These are phyloP conservation scores for Athripsodes cinereus DNA, from an alignment of 2,888 invertebrate genomes.

Conservation along the genomic window DNA sequence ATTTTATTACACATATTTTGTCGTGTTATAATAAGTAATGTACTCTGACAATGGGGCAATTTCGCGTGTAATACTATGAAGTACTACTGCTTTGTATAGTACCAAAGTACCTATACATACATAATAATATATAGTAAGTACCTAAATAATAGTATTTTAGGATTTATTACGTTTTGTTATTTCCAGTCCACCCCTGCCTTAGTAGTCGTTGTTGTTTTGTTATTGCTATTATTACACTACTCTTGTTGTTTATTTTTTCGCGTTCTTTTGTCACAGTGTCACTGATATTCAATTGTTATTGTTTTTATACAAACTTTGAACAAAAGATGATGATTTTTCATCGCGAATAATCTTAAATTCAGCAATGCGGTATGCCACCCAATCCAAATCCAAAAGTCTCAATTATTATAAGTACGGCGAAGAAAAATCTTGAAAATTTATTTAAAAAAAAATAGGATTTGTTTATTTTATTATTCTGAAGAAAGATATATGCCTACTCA, in stretches of 20 bases:
- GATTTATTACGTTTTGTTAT: slow-evolving; percentile 25
- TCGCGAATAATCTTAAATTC: too few species aligned
- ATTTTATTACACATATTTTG: slow-evolving; percentile 56
- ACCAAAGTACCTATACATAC: slow-evolving; percentile 21
- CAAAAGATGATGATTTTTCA: too few species aligned
- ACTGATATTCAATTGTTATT: too few species aligned
- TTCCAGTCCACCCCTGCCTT: slow-evolving; percentile 20
- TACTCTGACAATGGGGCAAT: slow-evolving; percentile 33
- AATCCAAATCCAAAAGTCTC: too few species aligned
- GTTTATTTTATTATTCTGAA: too few species aligned
- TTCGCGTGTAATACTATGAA: slow-evolving; percentile 40
- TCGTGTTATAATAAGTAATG: slow-evolving; percentile 56
- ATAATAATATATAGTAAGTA: background rate
- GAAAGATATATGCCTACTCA: too few species aligned
- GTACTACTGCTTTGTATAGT: slow-evolving; percentile 16
- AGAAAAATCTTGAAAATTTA: too few species aligned
- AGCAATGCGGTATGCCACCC: too few species aligned
- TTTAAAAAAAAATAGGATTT: too few species aligned
- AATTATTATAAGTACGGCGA: too few species aligned
- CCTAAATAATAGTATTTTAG: background rate
- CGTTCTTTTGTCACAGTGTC: background rate
- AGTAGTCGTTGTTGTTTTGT: background rate
- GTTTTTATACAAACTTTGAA: too few species aligned
- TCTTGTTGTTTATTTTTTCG: background rate
- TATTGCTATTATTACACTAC: background rate